Percentiles rank a stretch among this genome's conserved stretches.
These are phyloP conservation scores for Apogon hyalosoma DNA, from an alignment of 2,797 vertebrate genomes.

Conservation along the genomic window DNA sequence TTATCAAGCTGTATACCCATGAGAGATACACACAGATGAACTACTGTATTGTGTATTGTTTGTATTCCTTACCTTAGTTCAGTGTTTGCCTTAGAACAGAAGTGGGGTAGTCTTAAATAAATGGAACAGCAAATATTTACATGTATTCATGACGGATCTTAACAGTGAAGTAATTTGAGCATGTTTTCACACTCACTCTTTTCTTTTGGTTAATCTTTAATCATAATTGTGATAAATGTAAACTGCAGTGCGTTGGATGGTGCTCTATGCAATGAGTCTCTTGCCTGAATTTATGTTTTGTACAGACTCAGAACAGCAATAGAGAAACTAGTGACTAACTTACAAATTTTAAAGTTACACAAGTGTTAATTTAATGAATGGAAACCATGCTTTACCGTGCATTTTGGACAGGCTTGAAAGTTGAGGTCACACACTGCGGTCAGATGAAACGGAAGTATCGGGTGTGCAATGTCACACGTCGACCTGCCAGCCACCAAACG, in stretches of 20 bases:
- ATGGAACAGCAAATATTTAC: not conserved
- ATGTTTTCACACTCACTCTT: not conserved
- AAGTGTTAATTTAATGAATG: not conserved
- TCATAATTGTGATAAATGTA: not conserved
- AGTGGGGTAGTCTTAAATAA: not conserved
- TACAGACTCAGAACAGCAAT: not conserved
- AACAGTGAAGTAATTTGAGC: too few relatives aligned
- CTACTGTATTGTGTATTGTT: too few relatives aligned
- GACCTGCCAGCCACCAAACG: conserved; percentile 99
- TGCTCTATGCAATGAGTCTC: not conserved
- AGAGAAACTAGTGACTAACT: not conserved
- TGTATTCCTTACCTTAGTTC: not conserved
- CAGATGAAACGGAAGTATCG: conserved; percentile 99
- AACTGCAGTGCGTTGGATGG: conserved; percentile 4
- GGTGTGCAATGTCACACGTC: conserved; percentile 96
- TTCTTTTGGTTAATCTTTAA: not conserved
- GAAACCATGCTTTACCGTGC: not conserved
- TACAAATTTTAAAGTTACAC: not conserved
- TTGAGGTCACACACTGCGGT: conserved; percentile 98
- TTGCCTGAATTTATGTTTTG: conserved; percentile 16
- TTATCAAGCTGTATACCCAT: not conserved
- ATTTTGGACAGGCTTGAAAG: conserved; percentile 90
- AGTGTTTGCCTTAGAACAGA: conserved; percentile 9
- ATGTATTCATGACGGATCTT: not conserved
- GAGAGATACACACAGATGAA: not conserved